These are phyloP conservation scores for Choristoneura fumiferana DNA, from an alignment of 1,140 invertebrate species.

Conservation along the genomic window DNA sequence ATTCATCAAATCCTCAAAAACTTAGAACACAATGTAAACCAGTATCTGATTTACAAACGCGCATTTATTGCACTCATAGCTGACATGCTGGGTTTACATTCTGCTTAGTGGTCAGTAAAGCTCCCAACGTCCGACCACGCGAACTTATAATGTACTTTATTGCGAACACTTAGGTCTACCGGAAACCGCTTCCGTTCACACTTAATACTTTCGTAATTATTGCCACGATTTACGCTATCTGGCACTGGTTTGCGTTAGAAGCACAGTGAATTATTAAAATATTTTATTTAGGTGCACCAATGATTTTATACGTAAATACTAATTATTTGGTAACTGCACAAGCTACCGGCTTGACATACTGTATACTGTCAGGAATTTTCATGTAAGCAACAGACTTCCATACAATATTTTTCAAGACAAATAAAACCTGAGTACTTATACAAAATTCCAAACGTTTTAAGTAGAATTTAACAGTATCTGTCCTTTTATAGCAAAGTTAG, in stretches of 20 bases:
- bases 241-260: constrained; percentile 46
- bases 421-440: too few species aligned
- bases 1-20: constrained; percentile 25
- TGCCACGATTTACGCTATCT: constrained; percentile 47
- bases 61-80: too few species aligned
- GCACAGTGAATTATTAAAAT: constrained; percentile 66
- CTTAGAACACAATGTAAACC: too few species aligned
- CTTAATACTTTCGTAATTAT: constrained; percentile 58
- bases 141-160: constrained; percentile 46
- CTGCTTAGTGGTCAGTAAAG: too few species aligned
- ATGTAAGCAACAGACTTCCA: background rate
- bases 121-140: constrained; percentile 3
- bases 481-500: too few species aligned
- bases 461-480: too few species aligned
- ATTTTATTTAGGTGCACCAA: constrained; percentile 50
- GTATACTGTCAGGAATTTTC: too few species aligned
- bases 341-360: too few species aligned
- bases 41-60: too few species aligned
- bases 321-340: constrained; percentile 36
- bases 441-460: too few species aligned
- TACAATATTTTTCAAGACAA: background rate
- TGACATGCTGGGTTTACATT: too few species aligned
- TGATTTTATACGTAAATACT: constrained; percentile 40
- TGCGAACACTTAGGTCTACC: constrained; percentile 52
- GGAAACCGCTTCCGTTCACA: constrained; percentile 24